Percentiles rank a stretch among this genome's conserved stretches.
Evolutionary conservation across 2,888 invertebrate species (phyloP).

Genomic region (Nephrocerus scutellatus): DNA sequence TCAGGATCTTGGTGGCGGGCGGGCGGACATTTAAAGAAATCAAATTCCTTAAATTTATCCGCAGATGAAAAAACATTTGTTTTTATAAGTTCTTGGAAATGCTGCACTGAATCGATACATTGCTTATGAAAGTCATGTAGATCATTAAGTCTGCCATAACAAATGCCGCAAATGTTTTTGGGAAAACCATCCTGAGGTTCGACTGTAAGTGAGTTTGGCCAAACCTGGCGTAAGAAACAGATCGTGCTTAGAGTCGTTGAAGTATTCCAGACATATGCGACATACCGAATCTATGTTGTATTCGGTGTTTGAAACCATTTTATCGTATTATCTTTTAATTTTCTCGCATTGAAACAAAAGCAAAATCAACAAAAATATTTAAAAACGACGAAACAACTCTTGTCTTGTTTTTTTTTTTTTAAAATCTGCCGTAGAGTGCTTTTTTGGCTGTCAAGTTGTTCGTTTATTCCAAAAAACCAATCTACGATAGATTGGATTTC

Average conservation of each 20-base stretch:
- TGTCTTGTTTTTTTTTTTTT: no score
- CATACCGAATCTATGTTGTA: conserved; percentile 36
- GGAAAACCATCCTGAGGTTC: conserved; percentile 42
- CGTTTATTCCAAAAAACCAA: no score
- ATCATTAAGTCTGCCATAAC: conserved; percentile 37
- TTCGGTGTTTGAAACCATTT: conserved; percentile 22
- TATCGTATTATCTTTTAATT: conserved; percentile 2
- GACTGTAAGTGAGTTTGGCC: conserved; percentile 36
- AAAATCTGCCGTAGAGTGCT: no score
- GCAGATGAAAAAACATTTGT: conserved; percentile 29
- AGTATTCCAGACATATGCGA: conserved; percentile 38
- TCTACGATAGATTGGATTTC: no score
- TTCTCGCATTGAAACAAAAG: no score
- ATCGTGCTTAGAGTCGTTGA: conserved; percentile 35
- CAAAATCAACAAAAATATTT: no score
- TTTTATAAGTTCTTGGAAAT: conserved; percentile 35
- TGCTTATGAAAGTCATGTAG: conserved; percentile 38
- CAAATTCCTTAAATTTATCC: no score
- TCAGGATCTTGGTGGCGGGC: no score
- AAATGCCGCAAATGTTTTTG: conserved; percentile 36
- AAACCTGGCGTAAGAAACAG: conserved; percentile 37
- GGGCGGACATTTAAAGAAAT: no score
- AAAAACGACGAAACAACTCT: no score
- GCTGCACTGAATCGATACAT: conserved; percentile 37
- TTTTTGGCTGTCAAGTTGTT: no score